Base-by-base conservation (phyloP, 1,140 invertebrate species). In the Euwallacea similis region DNA sequence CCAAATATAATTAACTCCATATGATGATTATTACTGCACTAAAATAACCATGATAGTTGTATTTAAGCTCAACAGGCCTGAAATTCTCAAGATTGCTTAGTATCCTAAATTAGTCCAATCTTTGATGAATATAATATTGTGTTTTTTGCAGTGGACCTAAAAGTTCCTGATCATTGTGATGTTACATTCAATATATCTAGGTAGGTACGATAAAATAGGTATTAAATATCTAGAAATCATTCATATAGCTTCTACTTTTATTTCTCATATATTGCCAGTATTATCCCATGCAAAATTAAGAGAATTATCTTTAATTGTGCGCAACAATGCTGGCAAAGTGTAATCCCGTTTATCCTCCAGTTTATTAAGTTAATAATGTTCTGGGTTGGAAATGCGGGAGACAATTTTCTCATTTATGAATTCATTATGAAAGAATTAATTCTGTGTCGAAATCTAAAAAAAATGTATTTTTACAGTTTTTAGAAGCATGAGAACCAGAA, bases 1-100 rank as follows among this genome's bases (percentile, higher is more conserved):
- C 4, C 4, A 33, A 33, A 33, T 33, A 33, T 33, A 33, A 33
- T 33, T 33, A 33, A 33, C 21, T 33, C 21, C 21, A 4, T 4
- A 50, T 73, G 66, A 73, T 69, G 67, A 70, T n/a, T 16, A 60
- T 56, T 42, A 47, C 54, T 70, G 69, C 59, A 64, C 72, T 61
- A 54, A 7, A 73, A 41, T 33, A 63, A 66, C 72, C 56, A 53
- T 73, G 72, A 71, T 56, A 55, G 68, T 61, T 44, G 60, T 56
- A 53, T 15, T 42, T 59, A 76, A 74, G 75, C 75, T 76, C 75
- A 76, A 76, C 71, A 76, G 75, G 75, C 53, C 75, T 76, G 75
- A 76, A 72, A n/a, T 71, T 58, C 7, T 58, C n/a, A 16, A 16
- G 6, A 13, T 67, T 56, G 15, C 42, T 42, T 33, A 33, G 21